Conservation (phyloP, 2,113 vertebrate species). For the Alexandromys fortis region DNA sequence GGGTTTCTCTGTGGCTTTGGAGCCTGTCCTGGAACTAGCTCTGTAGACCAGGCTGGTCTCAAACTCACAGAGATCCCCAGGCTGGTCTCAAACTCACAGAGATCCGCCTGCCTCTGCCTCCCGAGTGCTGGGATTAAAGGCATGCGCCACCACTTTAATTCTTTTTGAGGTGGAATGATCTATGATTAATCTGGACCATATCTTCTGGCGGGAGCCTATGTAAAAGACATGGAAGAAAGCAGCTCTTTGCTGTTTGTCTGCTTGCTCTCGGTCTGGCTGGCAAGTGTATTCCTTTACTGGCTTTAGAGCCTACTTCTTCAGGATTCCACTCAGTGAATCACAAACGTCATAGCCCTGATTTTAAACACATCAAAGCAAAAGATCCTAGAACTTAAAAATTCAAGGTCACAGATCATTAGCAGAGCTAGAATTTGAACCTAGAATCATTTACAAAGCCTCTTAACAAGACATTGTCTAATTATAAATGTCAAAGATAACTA, state of each 20-base stretch:
- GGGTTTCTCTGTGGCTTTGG: no score
- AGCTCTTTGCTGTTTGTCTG: not conserved
- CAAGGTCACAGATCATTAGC: not conserved
- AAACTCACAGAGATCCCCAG: no score
- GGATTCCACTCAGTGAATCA: not conserved
- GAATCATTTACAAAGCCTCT: not conserved
- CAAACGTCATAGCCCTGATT: slow-evolving; percentile 2
- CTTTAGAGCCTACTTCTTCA: not conserved
- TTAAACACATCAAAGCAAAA: slow-evolving; percentile 7
- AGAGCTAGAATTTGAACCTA: slow-evolving; percentile 27
- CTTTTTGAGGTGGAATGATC: not conserved
- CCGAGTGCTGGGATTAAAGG: no score
- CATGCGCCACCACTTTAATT: no score
- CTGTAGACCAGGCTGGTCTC: no score
- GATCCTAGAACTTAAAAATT: slow-evolving; percentile 4
- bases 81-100: no score
- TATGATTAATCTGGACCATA: not conserved
- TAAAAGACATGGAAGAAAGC: not conserved
- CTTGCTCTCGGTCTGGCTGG: not conserved
- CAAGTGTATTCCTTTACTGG: not conserved
- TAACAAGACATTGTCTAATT: not conserved
- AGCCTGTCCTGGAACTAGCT: no score
- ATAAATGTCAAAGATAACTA: not conserved
- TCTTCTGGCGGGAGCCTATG: not conserved
- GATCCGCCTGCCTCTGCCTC: no score